Conservation (phyloP, 2,113 vertebrate genomes). For the Naja naja region DNA sequence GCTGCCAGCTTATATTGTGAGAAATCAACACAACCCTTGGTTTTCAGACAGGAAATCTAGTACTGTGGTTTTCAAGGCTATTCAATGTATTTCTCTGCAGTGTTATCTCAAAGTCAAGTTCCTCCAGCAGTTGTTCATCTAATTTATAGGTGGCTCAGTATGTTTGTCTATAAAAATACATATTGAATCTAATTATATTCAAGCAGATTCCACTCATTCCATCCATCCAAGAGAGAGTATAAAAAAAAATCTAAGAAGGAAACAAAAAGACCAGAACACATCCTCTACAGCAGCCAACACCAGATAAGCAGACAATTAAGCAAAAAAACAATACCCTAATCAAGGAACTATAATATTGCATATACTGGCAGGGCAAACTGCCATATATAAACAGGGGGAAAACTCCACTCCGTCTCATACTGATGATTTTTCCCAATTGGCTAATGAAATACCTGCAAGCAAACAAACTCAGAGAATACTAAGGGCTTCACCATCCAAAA, state of each 20-base stretch:
- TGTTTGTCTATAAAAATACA: neutral
- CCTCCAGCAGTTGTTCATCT: neutral
- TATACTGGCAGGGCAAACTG: neutral
- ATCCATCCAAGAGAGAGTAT: neutral
- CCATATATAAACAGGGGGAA: neutral
- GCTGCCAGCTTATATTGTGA: neutral
- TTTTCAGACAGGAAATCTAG: neutral
- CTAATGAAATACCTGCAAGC: neutral
- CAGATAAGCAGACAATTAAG: neutral
- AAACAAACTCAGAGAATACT: neutral
- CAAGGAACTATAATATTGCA: neutral
- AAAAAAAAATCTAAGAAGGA: neutral
- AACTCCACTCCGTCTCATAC: neutral
- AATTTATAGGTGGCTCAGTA: neutral
- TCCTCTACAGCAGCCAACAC: neutral
- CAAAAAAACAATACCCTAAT: neutral
- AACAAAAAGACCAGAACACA: neutral
- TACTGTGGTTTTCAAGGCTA: neutral
- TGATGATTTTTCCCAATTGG: neutral
- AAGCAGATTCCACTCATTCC: neutral
- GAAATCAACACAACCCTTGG: neutral
- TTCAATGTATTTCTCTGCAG: neutral
- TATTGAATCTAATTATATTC: neutral
- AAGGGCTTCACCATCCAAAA: neutral
- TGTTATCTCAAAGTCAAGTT: neutral